phyloP scores from a whole-genome alignment of 2,888 invertebrate genomes.

The Tetragonula carbonaria region DNA sequence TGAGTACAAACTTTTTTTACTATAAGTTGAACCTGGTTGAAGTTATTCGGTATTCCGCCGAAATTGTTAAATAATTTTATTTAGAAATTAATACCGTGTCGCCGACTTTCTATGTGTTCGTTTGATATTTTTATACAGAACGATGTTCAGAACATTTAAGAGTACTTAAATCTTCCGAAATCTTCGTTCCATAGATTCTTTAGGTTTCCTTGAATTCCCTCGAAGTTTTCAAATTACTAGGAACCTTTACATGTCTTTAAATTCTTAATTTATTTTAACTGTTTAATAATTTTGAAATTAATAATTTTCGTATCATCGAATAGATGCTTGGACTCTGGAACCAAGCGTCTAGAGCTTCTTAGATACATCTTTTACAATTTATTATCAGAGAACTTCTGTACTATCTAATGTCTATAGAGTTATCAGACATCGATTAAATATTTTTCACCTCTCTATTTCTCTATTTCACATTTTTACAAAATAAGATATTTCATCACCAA shows the following conservation, averaged over 20 bases:
- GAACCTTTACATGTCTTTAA: background rate
- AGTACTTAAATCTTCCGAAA: background rate
- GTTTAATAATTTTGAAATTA: too few species aligned
- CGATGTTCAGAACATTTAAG: background rate
- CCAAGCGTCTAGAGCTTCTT: background rate
- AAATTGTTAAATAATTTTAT: background rate
- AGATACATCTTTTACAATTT: background rate
- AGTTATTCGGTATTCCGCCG: too few species aligned
- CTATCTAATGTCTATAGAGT: background rate
- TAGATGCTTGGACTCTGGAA: background rate
- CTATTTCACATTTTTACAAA: background rate
- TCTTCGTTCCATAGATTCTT: background rate
- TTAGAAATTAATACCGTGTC: background rate
- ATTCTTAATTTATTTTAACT: background rate
- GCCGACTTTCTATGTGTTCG: background rate
- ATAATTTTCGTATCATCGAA: too few species aligned
- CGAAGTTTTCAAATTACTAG: background rate
- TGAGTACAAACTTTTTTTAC: background rate
- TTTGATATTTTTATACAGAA: background rate
- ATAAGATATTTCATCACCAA: background rate
- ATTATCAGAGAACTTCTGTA: background rate
- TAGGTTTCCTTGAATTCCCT: background rate
- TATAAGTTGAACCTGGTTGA: background rate
- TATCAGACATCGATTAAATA: background rate
- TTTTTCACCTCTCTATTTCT: background rate